Evolutionary conservation across 2,797 vertebrate genomes (phyloP).

Genomic region (Anniella stebbinsi): DNA sequence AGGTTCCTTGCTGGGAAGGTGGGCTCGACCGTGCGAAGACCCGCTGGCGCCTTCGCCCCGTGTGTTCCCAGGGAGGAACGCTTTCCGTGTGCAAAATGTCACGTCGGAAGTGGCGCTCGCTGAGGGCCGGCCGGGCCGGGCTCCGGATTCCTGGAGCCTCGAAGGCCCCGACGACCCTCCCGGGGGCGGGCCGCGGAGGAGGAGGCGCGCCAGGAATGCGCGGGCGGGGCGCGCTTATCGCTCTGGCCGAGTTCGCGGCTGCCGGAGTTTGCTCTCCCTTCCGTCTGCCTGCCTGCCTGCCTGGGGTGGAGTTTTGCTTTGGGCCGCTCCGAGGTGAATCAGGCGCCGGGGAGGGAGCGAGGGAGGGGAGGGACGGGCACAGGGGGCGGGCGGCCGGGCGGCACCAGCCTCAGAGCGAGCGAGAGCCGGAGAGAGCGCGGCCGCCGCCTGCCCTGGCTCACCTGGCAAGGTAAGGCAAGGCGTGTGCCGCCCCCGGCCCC

Average conservation of each 20-base stretch:
- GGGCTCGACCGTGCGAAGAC: too few relatives aligned
- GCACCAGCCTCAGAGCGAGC: not conserved
- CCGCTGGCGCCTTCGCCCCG: not conserved
- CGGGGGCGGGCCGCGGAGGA: not conserved
- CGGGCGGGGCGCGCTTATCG: not conserved
- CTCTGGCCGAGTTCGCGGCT: not conserved
- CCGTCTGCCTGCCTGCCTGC: conserved; percentile 63
- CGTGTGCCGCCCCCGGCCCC: not conserved
- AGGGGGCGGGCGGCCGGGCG: not conserved
- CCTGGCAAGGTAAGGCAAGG: conserved; percentile 56
- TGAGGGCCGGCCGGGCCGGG: not conserved
- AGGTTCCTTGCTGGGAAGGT: too few relatives aligned
- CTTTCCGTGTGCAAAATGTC: not conserved
- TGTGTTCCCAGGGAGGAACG: not conserved
- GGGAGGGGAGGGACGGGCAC: not conserved
- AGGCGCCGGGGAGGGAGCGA: conserved; percentile 46
- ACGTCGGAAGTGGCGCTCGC: not conserved
- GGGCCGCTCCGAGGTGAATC: conserved; percentile 60
- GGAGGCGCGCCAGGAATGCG: not conserved
- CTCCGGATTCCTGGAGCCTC: not conserved
- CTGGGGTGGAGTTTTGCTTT: conserved; percentile 67
- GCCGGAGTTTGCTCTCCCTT: conserved; percentile 26
- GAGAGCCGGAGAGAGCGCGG: not conserved
- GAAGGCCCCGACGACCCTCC: not conserved
- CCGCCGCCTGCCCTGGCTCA: conserved; percentile 57